Base-by-base conservation (phyloP, 2,888 invertebrate genomes). In the Ceramica pisi region DNA sequence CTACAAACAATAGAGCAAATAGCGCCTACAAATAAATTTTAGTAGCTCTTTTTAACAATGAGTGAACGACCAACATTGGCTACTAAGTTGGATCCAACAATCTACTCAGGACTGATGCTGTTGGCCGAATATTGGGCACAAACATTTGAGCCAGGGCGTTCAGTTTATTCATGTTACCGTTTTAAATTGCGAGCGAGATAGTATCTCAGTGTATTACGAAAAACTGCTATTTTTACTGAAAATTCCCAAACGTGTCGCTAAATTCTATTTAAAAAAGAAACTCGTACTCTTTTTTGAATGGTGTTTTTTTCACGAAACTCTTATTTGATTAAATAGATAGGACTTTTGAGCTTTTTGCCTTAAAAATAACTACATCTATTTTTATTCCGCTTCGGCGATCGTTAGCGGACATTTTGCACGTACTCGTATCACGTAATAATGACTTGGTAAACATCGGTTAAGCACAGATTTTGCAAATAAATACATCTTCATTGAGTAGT, bases 191-290 rank as follows among this genome's bases (percentile, higher is more conserved):
- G 35, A 48, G 50, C 55, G 62, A 59, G 75, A 75, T 78, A 51
- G 31, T 73, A 79, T 79, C 79, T 65, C 12, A 44, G 63, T 38
- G 41, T 75, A 55, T 75, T 70, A 56, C 46, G 65, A 73, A 69
- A 71, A 71, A 64, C 72, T 23, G 66, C 57, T 72, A 72, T 73
- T 70, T 76, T 62, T 56, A 59, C 59, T 65, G 59, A 38, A 53
- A 68, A 73, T 68, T 70, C 67, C 65, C 46, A 21, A 67, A 57
- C 21, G 64, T 44, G 35, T 50, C 53, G 69, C 53, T 51, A 51
- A 35, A 66, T 67, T 75, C 64, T 66, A 75, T 72, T 75, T 19
- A 61, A 63, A 35, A 31, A 19, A 68, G 63, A 71, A 75, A 71
- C 19, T 59, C 35, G 23, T 19, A 10, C n/a, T 14, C 23, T 60